phyloP scores from a whole-genome alignment of 2,113 vertebrate genomes.

The Lasiurus cinereus region DNA sequence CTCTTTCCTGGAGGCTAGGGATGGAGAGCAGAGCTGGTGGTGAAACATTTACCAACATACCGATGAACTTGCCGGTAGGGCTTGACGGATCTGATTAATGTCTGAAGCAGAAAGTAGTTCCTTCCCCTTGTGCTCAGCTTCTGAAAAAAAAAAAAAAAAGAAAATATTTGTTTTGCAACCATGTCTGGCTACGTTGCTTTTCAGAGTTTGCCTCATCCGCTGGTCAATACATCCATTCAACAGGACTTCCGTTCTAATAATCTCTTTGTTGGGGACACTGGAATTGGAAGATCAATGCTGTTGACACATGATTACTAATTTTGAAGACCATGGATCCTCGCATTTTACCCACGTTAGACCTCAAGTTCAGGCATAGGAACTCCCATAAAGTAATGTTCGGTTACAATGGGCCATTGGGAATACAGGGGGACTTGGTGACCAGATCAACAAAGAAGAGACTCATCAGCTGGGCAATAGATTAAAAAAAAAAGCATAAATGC shows the following conservation, averaged over 20 bases:
- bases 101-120: neutral
- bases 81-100: rapidly evolving
- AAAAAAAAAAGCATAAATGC: no score
- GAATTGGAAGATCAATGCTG: conserved; percentile 95
- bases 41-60: neutral
- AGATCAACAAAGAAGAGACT: conserved; percentile 95
- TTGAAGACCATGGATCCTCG: conserved; percentile 93
- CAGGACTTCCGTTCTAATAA: conserved; percentile 96
- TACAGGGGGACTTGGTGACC: conserved; percentile 96
- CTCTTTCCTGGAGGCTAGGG: neutral
- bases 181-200: conserved; percentile 95
- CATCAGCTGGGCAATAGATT: conserved; percentile 86
- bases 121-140: conserved; percentile 34
- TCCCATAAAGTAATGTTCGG: conserved; percentile 93
- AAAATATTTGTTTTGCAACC: conserved; percentile 87
- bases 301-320: conserved; percentile 94
- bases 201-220: conserved; percentile 95
- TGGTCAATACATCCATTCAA: conserved; percentile 93
- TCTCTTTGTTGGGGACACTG: conserved; percentile 95
- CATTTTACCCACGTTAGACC: conserved; percentile 94
- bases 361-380: conserved; percentile 92
- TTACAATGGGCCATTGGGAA: conserved; percentile 95
- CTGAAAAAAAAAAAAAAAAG: conserved; percentile 82
- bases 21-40: neutral
- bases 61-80: neutral